Evolutionary conservation across 2,888 invertebrate genomes (phyloP).

Genomic region (Drosophila ochracea): DNA sequence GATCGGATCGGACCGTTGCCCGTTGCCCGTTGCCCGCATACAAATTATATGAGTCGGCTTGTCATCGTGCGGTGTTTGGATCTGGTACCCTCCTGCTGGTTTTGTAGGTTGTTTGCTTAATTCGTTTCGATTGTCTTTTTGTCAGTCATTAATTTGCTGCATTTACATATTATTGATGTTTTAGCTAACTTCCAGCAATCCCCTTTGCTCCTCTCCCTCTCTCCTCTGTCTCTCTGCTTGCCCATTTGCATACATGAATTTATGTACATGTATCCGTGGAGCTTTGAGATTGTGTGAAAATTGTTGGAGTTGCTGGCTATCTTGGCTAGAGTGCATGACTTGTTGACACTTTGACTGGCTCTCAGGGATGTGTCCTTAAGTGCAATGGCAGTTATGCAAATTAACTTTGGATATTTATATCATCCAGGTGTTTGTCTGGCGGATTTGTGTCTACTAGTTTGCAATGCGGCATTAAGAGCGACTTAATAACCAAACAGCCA

Average conservation of each 20-base stretch:
- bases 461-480: conserved; percentile 27
- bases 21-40: conserved; percentile 59
- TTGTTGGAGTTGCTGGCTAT: conserved; percentile 24
- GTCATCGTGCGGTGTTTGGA: conserved; percentile 39
- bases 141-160: conserved; percentile 81
- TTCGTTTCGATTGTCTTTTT: conserved; percentile 82
- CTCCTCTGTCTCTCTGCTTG: neutral
- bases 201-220: neutral
- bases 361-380: conserved; percentile 37
- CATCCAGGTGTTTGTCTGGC: conserved; percentile 63
- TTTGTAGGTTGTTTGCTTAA: conserved; percentile 78
- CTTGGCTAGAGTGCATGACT: conserved; percentile 50
- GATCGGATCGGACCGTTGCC: conserved; percentile 23
- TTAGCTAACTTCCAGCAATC: conserved; percentile 21
- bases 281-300: conserved; percentile 68
- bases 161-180: conserved; percentile 82
- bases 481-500: conserved; percentile 42
- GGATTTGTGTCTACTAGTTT: neutral
- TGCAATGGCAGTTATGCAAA: conserved; percentile 61
- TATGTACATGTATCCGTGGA: conserved; percentile 29
- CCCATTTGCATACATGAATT: conserved; percentile 66
- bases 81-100: conserved; percentile 49
- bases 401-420: conserved; percentile 50
- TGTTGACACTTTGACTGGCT: conserved; percentile 61
- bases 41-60: conserved; percentile 66